Evolutionary conservation across 2,797 vertebrate genomes (phyloP).

Genomic region (Hyperoplus lanceolatus): DNA sequence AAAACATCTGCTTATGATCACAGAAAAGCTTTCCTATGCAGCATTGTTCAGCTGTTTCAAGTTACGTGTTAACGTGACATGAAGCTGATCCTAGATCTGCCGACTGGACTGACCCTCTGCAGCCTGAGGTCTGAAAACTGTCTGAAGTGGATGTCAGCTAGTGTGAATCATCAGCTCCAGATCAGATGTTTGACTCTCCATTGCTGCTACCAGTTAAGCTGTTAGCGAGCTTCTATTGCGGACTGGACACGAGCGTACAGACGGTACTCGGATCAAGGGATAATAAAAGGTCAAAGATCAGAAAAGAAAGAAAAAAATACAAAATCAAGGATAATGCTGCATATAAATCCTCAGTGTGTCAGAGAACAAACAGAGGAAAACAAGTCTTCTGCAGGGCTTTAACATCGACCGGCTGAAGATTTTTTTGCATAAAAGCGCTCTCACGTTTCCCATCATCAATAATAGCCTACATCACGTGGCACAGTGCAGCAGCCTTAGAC

Average conservation of each 20-base stretch:
- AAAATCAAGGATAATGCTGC: constrained; percentile 9
- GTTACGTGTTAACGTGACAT: constrained; percentile 49
- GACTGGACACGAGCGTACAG: background rate
- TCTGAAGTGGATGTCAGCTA: constrained; percentile 21
- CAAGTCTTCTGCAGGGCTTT: background rate
- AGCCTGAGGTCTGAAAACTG: constrained; percentile 37
- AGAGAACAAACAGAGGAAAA: constrained; percentile 25
- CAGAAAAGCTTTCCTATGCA: constrained; percentile 62
- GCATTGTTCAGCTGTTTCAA: constrained; percentile 60
- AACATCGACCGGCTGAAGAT: constrained; percentile 56
- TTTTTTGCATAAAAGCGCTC: constrained; percentile 55
- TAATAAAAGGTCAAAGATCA: constrained; percentile 4
- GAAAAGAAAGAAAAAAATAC: constrained; percentile 10
- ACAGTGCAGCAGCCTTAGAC: constrained; percentile 61
- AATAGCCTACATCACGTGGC: constrained; percentile 51
- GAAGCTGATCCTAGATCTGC: constrained; percentile 62
- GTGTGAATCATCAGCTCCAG: constrained; percentile 29
- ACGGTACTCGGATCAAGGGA: background rate
- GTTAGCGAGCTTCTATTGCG: background rate
- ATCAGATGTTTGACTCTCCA: too few species aligned
- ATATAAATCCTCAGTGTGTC: constrained; percentile 2
- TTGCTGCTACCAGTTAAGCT: background rate
- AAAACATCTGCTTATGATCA: constrained; percentile 71
- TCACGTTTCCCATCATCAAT: constrained; percentile 72
- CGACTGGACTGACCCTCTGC: constrained; percentile 45